These are phyloP conservation scores for Druceiella hillmani DNA, from an alignment of 2,888 invertebrate species.

Conservation along the genomic window DNA sequence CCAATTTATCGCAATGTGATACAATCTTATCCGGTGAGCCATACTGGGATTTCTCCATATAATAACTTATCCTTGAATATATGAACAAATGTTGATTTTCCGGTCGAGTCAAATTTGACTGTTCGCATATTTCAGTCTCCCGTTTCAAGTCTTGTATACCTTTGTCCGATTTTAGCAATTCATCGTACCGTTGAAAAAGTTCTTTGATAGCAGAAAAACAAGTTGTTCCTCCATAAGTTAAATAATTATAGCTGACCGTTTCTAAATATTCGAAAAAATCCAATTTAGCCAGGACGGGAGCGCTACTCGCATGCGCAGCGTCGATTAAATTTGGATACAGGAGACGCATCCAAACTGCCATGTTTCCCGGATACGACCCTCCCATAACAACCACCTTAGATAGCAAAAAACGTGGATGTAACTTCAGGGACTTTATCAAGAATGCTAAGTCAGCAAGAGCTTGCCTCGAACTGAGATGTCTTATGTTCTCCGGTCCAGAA, in stretches of 20 bases:
- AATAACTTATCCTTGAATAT: slow-evolving; percentile 29
- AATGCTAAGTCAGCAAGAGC: slow-evolving; percentile 38
- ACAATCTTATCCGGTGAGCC: slow-evolving; percentile 31
- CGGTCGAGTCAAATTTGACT: slow-evolving; percentile 31
- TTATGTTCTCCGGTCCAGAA: slow-evolving; percentile 31
- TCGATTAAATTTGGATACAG: slow-evolving; percentile 38
- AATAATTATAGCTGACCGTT: slow-evolving; percentile 36
- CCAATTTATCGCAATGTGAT: slow-evolving; percentile 29
- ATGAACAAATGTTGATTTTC: slow-evolving; percentile 39
- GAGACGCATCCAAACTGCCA: slow-evolving; percentile 42
- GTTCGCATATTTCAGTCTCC: slow-evolving; percentile 37
- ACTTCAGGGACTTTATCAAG: slow-evolving; percentile 31
- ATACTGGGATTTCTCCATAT: slow-evolving; percentile 35
- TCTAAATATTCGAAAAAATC: slow-evolving; percentile 42
- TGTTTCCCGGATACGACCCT: slow-evolving; percentile 41
- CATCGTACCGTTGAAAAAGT: slow-evolving; percentile 32
- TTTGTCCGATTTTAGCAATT: slow-evolving; percentile 29
- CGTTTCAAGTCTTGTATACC: slow-evolving; percentile 34
- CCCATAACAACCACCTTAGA: slow-evolving; percentile 41
- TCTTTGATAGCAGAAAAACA: slow-evolving; percentile 32
- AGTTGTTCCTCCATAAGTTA: slow-evolving; percentile 32
- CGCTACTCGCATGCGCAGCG: slow-evolving; percentile 41
- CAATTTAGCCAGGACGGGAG: slow-evolving; percentile 39
- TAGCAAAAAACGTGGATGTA: slow-evolving; percentile 26
- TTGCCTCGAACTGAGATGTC: slow-evolving; percentile 36